Conservation (phyloP, 1,140 invertebrate species). For the Drosophila tani region DNA sequence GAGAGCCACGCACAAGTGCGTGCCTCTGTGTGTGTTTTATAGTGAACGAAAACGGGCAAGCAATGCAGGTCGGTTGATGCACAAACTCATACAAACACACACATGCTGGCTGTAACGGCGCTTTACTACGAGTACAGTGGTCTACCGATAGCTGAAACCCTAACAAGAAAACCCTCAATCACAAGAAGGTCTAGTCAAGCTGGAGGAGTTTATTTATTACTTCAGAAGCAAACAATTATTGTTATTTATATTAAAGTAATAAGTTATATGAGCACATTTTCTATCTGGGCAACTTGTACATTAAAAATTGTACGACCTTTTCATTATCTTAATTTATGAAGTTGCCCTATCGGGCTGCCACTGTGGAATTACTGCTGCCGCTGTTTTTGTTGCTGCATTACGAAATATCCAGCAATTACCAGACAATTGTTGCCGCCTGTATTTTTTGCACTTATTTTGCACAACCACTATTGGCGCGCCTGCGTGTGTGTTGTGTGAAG, state of each 20-base stretch:
- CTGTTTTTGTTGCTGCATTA: conserved; percentile 59
- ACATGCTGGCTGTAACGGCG: conserved; percentile 45
- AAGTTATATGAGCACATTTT: no score
- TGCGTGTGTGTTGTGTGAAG: conserved; percentile 10
- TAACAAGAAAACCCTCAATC: no score
- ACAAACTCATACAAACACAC: conserved; percentile 2
- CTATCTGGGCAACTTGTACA: no score
- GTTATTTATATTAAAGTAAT: no score
- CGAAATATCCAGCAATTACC: conserved; percentile 73
- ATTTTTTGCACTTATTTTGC: conserved; percentile 48
- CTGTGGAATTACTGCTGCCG: conserved; percentile 36
- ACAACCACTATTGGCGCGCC: conserved; percentile 15
- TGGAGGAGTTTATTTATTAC: no score
- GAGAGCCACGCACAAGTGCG: conserved; percentile 66
- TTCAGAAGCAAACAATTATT: no score
- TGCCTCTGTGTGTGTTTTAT: conserved; percentile 24
- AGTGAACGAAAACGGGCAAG: conserved; percentile 29
- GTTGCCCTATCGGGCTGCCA: conserved; percentile 8
- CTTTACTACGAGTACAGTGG: conserved; percentile 47
- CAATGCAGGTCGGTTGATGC: conserved; percentile 45
- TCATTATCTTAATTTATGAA: no score
- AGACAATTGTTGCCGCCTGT: conserved; percentile 55
- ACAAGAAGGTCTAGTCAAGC: no score
- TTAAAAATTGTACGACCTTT: no score
- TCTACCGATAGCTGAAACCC: background rate